Evolutionary conservation across 2,888 invertebrate genomes (phyloP), one percentile per base, ranked within the genome.

Genomic region (Glaucopsyche alexis): DNA sequence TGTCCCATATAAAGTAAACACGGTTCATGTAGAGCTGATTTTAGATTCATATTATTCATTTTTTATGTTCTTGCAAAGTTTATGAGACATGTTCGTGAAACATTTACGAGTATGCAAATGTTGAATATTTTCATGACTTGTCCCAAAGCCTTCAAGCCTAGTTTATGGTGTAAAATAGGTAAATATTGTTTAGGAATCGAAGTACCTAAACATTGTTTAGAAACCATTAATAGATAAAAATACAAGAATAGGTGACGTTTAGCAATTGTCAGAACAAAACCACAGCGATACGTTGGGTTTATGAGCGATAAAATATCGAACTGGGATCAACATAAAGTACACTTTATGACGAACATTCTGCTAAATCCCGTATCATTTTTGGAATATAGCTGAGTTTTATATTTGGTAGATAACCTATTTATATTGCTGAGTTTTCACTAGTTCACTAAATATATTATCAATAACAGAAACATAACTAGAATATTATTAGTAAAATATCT

Each of bases 341-440:
- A 88, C 90, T 92, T 91, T 90, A 92, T 89, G 87, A 82, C 80
- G 81, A 80, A 86, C 86, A 88, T 89, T 90, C 89, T 88, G 87
- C 87, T 86, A 86, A 87, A 90, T 89, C 87, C 87, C 85, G 60
- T 60, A 60, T 60, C 29, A 60, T 60, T 60, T 60, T 60, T 38
- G 60, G 60, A 29, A 60, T 38, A 29, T 19, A 19, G 60, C 60
- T 38, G 60, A 60, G 60, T 38, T 60, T 60, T 60, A 60, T 60
- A 7, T 38, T 29, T 29, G 7, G 19, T 13, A 29, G 60, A 60
- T 60, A 60, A 60, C 55, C 19, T 55, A 19, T 60, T 29, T 38
- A 60, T 60, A 13, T 38, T 13, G 14, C 60, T 60, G 60, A 64
- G 45, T 71, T 72, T 73, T 76, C 74, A 71, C 29, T 60, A 29